Percentiles rank a stretch among this genome's conserved stretches.
Conservation (phyloP, 2,797 vertebrate species). For the Myripristis murdjan region DNA sequence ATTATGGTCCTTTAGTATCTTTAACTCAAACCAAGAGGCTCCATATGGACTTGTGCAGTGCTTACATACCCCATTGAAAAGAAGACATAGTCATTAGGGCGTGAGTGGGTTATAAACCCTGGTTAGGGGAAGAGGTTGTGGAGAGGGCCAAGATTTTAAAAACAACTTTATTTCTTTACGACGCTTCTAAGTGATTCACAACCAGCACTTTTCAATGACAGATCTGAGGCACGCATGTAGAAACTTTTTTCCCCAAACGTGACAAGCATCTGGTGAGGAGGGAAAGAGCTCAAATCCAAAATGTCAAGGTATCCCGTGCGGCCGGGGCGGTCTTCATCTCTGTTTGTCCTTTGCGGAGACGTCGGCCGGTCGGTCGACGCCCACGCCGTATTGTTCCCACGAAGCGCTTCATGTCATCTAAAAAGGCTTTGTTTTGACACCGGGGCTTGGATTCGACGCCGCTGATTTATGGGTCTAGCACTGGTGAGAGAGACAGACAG, state of each 20-base stretch:
- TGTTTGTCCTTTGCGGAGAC: conserved; percentile 11
- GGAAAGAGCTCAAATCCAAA: background rate
- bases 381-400: conserved; percentile 32
- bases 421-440: conserved; percentile 51
- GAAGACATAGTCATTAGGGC: too few relatives aligned
- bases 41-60: too few relatives aligned
- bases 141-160: background rate
- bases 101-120: too few relatives aligned
- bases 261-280: conserved; percentile 9
- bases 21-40: too few relatives aligned
- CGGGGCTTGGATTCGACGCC: conserved; percentile 44
- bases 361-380: conserved; percentile 10
- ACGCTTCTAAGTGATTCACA: conserved; percentile 5
- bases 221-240: background rate
- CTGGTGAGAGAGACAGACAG: conserved; percentile 16
- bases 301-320: conserved; percentile 1
- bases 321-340: background rate
- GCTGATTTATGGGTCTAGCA: conserved; percentile 70
- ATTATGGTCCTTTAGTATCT: background rate
- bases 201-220: background rate
- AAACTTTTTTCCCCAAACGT: conserved; percentile 1
- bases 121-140: too few relatives aligned
- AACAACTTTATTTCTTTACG: background rate
- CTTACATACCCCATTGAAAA: too few relatives aligned
- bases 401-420: conserved; percentile 26